A percentile compares a stretch with the other conserved stretches of the same genome.
Conservation (phyloP, 2,797 vertebrate genomes). For the Tangara arthus region DNA sequence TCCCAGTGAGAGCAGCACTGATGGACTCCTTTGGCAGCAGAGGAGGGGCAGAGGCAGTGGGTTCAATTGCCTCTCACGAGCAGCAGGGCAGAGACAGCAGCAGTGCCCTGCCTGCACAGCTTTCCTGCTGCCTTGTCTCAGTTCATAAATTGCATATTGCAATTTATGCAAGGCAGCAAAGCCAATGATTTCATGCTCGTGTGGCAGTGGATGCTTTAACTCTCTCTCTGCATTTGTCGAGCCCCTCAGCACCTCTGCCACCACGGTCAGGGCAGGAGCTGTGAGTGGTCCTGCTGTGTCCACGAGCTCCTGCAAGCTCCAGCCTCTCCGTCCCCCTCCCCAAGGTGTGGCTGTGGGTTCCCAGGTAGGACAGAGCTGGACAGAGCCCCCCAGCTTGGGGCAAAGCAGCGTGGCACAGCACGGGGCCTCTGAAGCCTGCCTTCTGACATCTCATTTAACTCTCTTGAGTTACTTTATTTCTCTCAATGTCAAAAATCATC, state of each 20-base stretch:
- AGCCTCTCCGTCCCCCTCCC: not conserved
- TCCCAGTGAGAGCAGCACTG: not conserved
- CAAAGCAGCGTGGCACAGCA: not conserved
- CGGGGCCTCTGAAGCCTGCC: not conserved
- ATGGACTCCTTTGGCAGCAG: not conserved
- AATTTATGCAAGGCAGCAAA: not conserved
- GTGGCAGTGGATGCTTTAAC: not conserved
- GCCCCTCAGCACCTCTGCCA: too few species aligned
- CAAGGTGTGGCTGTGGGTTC: not conserved
- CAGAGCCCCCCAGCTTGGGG: not conserved
- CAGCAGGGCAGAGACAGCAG: accelerated
- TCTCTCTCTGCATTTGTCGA: not conserved
- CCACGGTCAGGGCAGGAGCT: not conserved
- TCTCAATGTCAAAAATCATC: not conserved
- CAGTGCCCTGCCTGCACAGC: not conserved
- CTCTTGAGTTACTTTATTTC: not conserved
- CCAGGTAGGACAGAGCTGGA: not conserved
- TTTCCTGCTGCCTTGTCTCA: not conserved
- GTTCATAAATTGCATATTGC: not conserved
- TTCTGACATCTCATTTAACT: not conserved
- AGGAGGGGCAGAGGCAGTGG: not conserved
- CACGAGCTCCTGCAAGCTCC: accelerated
- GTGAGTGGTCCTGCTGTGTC: accelerated
- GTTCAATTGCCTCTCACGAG: accelerated
- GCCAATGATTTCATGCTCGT: not conserved